Percentiles rank a stretch among this genome's conserved stretches.
Conservation (phyloP, 2,797 vertebrate genomes). For the Enteromius unitaeniatus region DNA sequence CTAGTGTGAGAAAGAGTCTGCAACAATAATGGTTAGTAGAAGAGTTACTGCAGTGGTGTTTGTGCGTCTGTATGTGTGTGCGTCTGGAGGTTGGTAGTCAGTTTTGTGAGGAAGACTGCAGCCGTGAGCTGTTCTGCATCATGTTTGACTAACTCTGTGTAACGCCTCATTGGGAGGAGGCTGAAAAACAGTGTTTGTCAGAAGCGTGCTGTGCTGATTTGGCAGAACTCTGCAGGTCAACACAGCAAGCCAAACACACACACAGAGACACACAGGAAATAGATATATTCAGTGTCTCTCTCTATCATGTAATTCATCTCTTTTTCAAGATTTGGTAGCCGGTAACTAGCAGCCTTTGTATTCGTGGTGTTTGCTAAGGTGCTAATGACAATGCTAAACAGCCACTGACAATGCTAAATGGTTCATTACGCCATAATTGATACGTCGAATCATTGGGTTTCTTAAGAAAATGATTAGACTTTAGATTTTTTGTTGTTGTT, state of each 20-base stretch:
- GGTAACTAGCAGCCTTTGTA: neutral
- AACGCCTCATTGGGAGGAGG: conserved; percentile 23
- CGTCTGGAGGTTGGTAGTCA: neutral
- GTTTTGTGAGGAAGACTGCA: conserved; percentile 21
- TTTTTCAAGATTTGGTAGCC: neutral
- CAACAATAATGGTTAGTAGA: conserved; percentile 18
- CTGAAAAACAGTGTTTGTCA: conserved; percentile 40
- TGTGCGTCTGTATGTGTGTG: neutral
- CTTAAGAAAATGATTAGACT: neutral
- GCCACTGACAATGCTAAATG: neutral
- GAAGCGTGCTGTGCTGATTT: conserved; percentile 27
- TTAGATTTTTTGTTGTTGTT: neutral
- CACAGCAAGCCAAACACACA: neutral
- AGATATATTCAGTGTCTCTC: neutral
- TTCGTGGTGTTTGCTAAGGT: neutral
- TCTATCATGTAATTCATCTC: neutral
- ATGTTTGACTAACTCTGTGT: conserved; percentile 30
- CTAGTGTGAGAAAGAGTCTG: conserved; percentile 18
- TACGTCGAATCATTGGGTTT: neutral
- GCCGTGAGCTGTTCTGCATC: conserved; percentile 27
- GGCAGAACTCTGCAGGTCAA: conserved; percentile 35
- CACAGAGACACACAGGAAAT: neutral
- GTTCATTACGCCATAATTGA: neutral
- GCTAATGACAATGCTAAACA: neutral
- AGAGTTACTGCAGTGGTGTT: conserved; percentile 1